Evolutionary conservation across 2,888 invertebrate genomes (phyloP), one percentile per base, ranked within the genome.

Genomic region (Itoplectis maculator): DNA sequence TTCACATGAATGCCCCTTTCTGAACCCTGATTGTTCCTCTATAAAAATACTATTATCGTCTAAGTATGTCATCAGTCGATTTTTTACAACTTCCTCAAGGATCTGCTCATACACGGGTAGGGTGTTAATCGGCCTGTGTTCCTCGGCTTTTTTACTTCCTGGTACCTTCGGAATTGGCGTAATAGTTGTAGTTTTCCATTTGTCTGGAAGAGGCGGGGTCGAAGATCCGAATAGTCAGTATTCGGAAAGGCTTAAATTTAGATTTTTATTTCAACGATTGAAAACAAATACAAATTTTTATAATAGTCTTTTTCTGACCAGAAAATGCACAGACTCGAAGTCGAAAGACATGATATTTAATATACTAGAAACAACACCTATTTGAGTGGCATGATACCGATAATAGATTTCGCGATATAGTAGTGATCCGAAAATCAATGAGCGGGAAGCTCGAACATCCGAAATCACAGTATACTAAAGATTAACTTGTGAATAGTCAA

Each of bases 171-270:
- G n/a, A n/a, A n/a, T n/a, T n/a, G n/a, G n/a, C n/a, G n/a, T n/a
- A n/a, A n/a, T n/a, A n/a, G n/a, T n/a, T n/a, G n/a, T n/a, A n/a
- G n/a, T n/a, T n/a, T n/a, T n/a, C n/a, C n/a, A n/a, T n/a, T n/a
- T n/a, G n/a, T n/a, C n/a, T n/a, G n/a, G 20, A 8, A 4, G 61
- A 18, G 40, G 61, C 61, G 40, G 40, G 37, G 40, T 61, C 18
- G 40, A 61, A 40, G 37, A 40, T 40, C 9, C 40, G 6, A 61
- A 61, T 61, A 2, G 9, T 9, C 8, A 37, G 15, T 61, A 18
- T 61, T 15, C 40, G 61, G 45, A 61, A 61, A 37, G 61, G 37
- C 18, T 11, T 61, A 15, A 61, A 29, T 37, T 37, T 35, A 29
- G 37, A 15, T 40, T 23, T 37, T 40, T 40, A n/a, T 40, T 20